These are phyloP conservation scores for Musca domestica DNA, from an alignment of 1,140 invertebrate genomes.

Conservation along the genomic window DNA sequence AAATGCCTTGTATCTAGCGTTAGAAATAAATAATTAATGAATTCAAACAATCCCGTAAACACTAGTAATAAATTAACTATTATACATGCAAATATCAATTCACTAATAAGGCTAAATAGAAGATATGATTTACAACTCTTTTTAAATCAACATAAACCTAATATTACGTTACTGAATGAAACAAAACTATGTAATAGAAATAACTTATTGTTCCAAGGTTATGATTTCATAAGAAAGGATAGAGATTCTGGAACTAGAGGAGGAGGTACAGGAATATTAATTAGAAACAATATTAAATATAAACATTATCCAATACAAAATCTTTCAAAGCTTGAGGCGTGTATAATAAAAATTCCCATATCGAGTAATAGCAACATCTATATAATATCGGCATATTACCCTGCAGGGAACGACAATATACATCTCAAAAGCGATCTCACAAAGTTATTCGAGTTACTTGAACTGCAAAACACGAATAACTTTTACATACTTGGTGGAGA, in stretches of 20 bases:
- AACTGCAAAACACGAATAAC: not conserved
- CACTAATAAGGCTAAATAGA: not conserved
- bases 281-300: not conserved
- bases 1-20: not conserved
- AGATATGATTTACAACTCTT: not conserved
- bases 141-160: not conserved
- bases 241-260: too few species aligned
- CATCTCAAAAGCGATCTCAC: not conserved
- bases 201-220: too few species aligned
- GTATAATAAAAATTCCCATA: constrained; percentile 1
- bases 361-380: not conserved
- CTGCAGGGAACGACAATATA: not conserved
- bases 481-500: constrained; percentile 7
- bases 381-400: constrained; percentile 11
- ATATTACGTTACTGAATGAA: not conserved
- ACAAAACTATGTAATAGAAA: not conserved
- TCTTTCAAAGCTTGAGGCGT: not conserved
- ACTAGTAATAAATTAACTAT: constrained; percentile 24
- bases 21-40: not conserved
- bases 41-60: not conserved
- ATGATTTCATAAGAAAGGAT: too few species aligned
- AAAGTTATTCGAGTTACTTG: not conserved
- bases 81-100: not conserved
- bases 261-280: not conserved
- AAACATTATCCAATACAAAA: not conserved